Conservation (phyloP, 2,113 vertebrate species). For the Labeo rohita region DNA sequence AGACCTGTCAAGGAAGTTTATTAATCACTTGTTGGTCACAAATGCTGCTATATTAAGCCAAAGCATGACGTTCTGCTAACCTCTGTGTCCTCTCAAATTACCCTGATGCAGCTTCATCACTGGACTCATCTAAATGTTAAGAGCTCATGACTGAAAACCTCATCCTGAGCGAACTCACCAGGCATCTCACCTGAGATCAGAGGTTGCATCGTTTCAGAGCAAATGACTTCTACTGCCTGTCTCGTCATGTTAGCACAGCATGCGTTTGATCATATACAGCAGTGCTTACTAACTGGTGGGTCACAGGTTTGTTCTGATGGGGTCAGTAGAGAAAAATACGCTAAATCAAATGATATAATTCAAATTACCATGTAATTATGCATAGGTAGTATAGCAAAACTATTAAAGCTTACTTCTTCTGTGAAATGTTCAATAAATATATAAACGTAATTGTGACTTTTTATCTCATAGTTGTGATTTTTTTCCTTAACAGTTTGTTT, state of each 20-base stretch:
- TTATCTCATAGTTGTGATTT: too few relatives aligned
- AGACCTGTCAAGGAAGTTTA: background rate
- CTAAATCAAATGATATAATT: background rate
- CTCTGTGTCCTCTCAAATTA: conserved; percentile 15
- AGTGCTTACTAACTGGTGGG: conserved; percentile 3
- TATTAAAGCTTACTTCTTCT: background rate
- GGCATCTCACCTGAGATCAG: background rate
- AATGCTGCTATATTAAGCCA: conserved; percentile 23
- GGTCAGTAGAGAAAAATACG: background rate
- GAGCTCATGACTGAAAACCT: conserved; percentile 12
- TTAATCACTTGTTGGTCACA: background rate
- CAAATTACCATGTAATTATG: background rate
- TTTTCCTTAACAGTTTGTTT: too few relatives aligned
- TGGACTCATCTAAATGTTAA: conserved; percentile 34
- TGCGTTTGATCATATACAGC: background rate
- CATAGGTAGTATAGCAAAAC: background rate
- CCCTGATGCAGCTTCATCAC: background rate
- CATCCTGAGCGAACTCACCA: background rate
- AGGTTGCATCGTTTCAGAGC: background rate
- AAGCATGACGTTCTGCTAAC: conserved; percentile 11
- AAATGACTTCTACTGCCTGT: background rate
- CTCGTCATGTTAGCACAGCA: conserved; percentile 7
- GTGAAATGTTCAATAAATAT: background rate
- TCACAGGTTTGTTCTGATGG: background rate
- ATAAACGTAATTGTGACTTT: too few relatives aligned